Base-by-base conservation (phyloP, 2,888 invertebrate species). In the Meghimatium bilineatum region DNA sequence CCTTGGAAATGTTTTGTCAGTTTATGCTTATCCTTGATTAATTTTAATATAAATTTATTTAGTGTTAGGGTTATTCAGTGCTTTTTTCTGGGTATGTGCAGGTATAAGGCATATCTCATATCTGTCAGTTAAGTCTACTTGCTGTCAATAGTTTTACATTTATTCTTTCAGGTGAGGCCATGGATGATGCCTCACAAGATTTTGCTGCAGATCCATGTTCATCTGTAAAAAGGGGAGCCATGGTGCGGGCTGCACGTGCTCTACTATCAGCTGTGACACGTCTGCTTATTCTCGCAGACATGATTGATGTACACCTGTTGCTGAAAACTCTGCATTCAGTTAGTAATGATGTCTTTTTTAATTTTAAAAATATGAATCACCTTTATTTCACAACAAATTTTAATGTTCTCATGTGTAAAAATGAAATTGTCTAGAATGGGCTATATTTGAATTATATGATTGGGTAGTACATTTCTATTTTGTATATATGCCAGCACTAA, bases 191-290 rank as follows among this genome's bases (percentile, higher is more conserved):
- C 0, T 97, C 98, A 0, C 95, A 98, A 72, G 98, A 98, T 94
- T 99, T 99, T 95, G 98, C 98, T 0, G 97, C 97, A 92, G 98
- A 99, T 95, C 99, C 99, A 0, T 99, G 98, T 93, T 98, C 98
- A 29, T 97, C 98, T 0, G 94, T 97, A 23, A 98, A 98, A 92
- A 95, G 99, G 77, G 97, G 97, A 0, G 97, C 96, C 89, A 99
- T 99, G 98, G 98, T 99, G 34, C 95, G 98, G 1, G 97, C 98
- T 0, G 98, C 99, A 1, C 95, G 99, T 80, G 97, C 96, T 90
- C 95, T 99, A 79, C 95, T 99, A 10, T 98, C 97, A 2, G 98
- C 99, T 23, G 99, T 99, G 26, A 99, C 99, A 0, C 95, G 98
- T 1, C 95, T 99, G 36, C 95, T 99, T 23, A 98, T 99, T 88